These are phyloP conservation scores for Andrena trimmerana DNA, from an alignment of 2,888 invertebrate genomes.

Conservation along the genomic window DNA sequence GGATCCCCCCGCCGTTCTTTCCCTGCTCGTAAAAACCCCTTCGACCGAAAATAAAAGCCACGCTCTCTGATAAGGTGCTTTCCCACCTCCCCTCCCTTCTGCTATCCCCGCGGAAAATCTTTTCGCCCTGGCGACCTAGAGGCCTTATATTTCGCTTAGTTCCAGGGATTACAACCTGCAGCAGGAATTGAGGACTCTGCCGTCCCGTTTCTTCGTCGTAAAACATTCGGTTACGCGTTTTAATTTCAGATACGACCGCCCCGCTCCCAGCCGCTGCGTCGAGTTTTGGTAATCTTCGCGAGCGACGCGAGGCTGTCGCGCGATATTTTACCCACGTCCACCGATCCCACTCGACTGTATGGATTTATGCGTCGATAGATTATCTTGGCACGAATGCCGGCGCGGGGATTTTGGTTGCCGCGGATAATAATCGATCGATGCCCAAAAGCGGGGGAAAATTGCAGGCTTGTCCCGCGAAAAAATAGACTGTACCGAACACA, in stretches of 20 bases:
- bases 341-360: constrained; percentile 37
- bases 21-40: constrained; percentile 52
- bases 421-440: constrained; percentile 48
- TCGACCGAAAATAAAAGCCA: constrained; percentile 51
- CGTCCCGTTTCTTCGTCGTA: neutral
- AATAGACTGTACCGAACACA: neutral
- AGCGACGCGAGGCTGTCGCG: constrained; percentile 25
- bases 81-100: neutral
- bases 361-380: constrained; percentile 66
- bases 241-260: constrained; percentile 20
- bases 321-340: constrained; percentile 45
- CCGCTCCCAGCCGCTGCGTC: no score
- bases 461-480: neutral
- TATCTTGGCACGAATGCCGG: constrained; percentile 56
- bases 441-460: constrained; percentile 7
- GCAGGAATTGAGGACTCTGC: neutral
- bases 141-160: neutral
- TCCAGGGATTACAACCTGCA: neutral
- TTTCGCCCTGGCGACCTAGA: neutral
- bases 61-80: constrained; percentile 36
- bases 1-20: constrained; percentile 35
- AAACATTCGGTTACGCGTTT: constrained; percentile 13
- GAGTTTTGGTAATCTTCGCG: neutral
- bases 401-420: constrained; percentile 55
- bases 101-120: neutral